Percentiles rank a stretch among this genome's conserved stretches.
phyloP scores from a whole-genome alignment of 2,888 invertebrate genomes.

The Anorthoa munda region DNA sequence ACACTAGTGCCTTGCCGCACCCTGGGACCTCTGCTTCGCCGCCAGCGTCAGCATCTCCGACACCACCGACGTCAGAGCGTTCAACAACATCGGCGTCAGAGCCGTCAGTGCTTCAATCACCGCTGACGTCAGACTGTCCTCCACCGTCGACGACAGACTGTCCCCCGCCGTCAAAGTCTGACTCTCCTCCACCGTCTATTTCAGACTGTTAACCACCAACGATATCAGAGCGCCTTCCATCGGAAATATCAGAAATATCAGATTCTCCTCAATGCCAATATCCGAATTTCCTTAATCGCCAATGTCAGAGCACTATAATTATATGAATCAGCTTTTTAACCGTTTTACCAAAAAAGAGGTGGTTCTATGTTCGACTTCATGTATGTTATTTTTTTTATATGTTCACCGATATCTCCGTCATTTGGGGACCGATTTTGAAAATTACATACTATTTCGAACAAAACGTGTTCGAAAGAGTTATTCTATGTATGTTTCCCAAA shows the following conservation, averaged over 20 bases:
- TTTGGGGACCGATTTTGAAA: too few species aligned
- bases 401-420: too few species aligned
- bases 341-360: too few species aligned
- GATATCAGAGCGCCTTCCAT: not conserved
- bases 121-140: not conserved
- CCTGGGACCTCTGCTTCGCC: not conserved
- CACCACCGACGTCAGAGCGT: not conserved
- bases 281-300: not conserved
- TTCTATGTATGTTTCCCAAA: too few species aligned
- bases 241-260: not conserved
- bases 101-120: not conserved
- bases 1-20: not conserved
- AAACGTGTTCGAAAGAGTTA: too few species aligned
- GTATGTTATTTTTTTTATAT: too few species aligned
- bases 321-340: too few species aligned
- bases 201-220: not conserved
- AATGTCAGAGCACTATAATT: not conserved
- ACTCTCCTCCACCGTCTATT: not conserved
- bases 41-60: not conserved
- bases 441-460: too few species aligned
- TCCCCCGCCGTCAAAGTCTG: not conserved
- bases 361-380: too few species aligned
- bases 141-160: not conserved
- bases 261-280: not conserved
- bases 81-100: not conserved